phyloP scores from a whole-genome alignment of 2,797 vertebrate species.

The Gallinago solitaria region DNA sequence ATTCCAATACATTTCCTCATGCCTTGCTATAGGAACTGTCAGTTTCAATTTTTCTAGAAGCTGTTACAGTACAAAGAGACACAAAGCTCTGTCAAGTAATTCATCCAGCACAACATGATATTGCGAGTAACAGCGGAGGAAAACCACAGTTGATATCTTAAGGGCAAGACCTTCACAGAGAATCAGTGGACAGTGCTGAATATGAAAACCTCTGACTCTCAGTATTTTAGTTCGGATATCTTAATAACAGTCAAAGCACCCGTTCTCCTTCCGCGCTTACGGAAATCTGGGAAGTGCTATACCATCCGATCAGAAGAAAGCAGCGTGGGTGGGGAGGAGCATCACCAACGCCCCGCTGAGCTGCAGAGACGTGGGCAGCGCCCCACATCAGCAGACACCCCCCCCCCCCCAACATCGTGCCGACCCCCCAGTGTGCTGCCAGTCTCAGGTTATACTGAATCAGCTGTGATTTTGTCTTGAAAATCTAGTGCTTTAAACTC shows the following conservation, averaged over 20 bases:
- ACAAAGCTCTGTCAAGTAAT: neutral
- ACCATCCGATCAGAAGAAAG: rapidly evolving
- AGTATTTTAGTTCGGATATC: neutral
- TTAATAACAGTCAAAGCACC: neutral
- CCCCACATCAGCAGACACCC: neutral
- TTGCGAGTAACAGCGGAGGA: neutral
- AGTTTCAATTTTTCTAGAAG: neutral
- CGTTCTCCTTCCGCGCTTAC: rapidly evolving
- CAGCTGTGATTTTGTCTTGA: neutral
- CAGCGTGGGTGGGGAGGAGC: rapidly evolving
- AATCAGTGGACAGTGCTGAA: neutral
- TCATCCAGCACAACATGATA: neutral
- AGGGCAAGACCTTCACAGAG: neutral
- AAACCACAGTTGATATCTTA: neutral
- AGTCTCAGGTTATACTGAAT: neutral
- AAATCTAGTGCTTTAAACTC: neutral
- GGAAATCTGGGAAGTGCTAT: neutral
- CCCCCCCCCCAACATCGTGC: rapidly evolving
- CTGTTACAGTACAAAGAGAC: neutral
- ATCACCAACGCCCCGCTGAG: rapidly evolving
- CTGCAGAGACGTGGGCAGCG: neutral
- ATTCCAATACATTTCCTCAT: neutral
- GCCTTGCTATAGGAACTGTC: neutral
- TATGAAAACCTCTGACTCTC: neutral
- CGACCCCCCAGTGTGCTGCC: rapidly evolving